Percentiles rank a stretch among this genome's conserved stretches.
phyloP scores from a whole-genome alignment of 2,888 invertebrate species.

The Acronicta psi region DNA sequence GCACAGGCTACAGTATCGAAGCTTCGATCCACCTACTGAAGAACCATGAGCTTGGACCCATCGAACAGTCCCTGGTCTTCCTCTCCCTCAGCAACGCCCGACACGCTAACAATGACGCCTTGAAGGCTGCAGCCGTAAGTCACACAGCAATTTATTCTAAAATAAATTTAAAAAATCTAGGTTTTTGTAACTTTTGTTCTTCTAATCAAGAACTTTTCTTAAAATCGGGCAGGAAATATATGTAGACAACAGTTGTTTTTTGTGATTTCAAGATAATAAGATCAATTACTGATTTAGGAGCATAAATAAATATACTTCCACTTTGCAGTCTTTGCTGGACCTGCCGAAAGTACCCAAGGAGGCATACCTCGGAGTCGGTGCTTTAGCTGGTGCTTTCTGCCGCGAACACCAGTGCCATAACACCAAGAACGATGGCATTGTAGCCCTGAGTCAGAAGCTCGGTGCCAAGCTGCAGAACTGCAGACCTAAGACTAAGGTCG shows the following conservation, averaged over 20 bases:
- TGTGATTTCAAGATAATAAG: background rate
- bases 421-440: conserved; percentile 86
- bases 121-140: conserved; percentile 90
- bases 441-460: conserved; percentile 90
- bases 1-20: conserved; percentile 93
- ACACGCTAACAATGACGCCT: conserved; percentile 91
- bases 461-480: conserved; percentile 91
- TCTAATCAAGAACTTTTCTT: no score
- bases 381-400: conserved; percentile 92
- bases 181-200: no score
- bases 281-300: no score
- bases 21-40: conserved; percentile 91
- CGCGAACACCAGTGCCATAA: conserved; percentile 90
- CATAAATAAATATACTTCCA: background rate
- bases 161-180: no score
- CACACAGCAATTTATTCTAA: no score
- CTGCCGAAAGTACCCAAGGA: conserved; percentile 90
- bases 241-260: no score
- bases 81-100: conserved; percentile 91
- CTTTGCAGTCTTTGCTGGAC: conserved; percentile 88
- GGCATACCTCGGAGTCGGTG: conserved; percentile 93
- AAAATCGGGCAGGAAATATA: no score
- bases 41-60: conserved; percentile 87
- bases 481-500: conserved; percentile 90
- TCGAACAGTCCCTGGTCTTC: conserved; percentile 90